Evolutionary conservation across 1,140 invertebrate genomes (phyloP).

Genomic region (Sarcophaga peregrina): DNA sequence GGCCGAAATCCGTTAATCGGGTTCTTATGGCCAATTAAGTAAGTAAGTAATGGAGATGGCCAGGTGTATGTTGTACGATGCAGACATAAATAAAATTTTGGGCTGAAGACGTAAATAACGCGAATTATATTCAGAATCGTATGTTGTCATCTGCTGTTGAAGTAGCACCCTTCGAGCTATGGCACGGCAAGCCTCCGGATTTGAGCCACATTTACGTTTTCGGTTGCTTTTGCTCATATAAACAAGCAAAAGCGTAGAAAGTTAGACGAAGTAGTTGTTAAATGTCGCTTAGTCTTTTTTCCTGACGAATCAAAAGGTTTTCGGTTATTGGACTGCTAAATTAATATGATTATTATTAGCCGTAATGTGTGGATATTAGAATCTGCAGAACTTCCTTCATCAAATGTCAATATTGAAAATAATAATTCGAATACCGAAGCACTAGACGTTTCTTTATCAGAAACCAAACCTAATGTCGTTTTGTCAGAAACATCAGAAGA

Average conservation of each 20-base stretch:
- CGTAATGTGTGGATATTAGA: no score
- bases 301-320: constrained; percentile 10
- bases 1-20: no score
- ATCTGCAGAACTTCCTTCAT: no score
- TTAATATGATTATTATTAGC: background rate
- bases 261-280: constrained; percentile 24
- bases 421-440: no score
- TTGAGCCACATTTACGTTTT: constrained; percentile 57
- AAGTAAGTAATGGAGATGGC: no score
- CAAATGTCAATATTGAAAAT: no score
- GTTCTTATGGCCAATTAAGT: no score
- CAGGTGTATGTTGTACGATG: constrained; percentile 15
- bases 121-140: constrained; percentile 32
- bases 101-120: no score
- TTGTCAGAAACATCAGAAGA: no score
- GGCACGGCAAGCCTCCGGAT: constrained; percentile 55
- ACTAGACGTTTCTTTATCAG: no score
- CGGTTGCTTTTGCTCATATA: constrained; percentile 48
- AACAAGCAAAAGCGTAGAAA: constrained; percentile 16
- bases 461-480: no score
- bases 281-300: constrained; percentile 21
- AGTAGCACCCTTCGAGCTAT: constrained; percentile 59
- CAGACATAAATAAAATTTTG: background rate
- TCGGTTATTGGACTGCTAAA: constrained; percentile 9
- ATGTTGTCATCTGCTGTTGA: constrained; percentile 43